phyloP scores from a whole-genome alignment of 2,888 invertebrate genomes.

The Eulithis prunata region DNA sequence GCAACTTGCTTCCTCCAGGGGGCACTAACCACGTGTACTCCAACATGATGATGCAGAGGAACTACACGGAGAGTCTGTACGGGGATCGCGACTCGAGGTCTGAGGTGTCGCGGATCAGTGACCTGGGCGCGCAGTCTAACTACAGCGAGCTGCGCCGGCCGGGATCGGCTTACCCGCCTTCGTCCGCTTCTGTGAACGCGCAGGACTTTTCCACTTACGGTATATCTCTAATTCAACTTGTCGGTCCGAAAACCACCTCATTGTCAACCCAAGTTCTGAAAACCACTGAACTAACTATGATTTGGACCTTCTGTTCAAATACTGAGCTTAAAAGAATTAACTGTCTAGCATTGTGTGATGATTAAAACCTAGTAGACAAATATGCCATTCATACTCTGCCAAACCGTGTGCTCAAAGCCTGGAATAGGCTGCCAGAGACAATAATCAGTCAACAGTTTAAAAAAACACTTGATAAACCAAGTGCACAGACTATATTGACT shows the following conservation, averaged over 20 bases:
- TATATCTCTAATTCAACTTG: conserved; percentile 54
- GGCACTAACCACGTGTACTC: conserved; percentile 81
- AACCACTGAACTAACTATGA: no score
- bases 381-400: no score
- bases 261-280: no score
- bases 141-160: conserved; percentile 86
- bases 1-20: conserved; percentile 77
- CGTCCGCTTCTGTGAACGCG: conserved; percentile 77
- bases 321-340: no score
- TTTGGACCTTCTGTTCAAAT: no score
- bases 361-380: no score
- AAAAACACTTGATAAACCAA: no score
- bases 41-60: conserved; percentile 77
- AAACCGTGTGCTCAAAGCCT: no score
- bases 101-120: conserved; percentile 78
- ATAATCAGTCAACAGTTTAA: no score
- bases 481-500: no score
- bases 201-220: conserved; percentile 85
- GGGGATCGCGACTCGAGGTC: conserved; percentile 72
- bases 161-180: conserved; percentile 83
- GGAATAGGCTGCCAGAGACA: no score
- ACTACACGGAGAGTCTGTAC: conserved; percentile 79
- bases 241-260: neutral
- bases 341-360: no score
- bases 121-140: conserved; percentile 84